These are phyloP conservation scores for Whitmania pigra DNA, from an alignment of 1,140 invertebrate species.

Conservation along the genomic window DNA sequence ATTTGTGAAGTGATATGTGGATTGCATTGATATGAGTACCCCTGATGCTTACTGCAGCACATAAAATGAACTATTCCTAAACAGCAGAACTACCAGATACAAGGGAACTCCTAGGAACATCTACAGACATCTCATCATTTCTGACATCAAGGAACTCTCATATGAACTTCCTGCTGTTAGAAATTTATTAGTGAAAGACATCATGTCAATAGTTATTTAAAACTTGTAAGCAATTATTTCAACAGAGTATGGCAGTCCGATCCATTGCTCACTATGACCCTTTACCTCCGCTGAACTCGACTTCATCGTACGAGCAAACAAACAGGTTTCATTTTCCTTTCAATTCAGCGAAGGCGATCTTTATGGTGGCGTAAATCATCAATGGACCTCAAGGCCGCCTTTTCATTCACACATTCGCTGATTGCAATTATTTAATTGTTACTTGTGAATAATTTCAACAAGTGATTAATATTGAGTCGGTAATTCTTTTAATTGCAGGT, in stretches of 20 bases:
- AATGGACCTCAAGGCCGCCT: too few relatives aligned
- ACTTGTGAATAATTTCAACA: too few relatives aligned
- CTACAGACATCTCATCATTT: slow-evolving; percentile 63
- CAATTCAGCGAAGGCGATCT: too few relatives aligned
- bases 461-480: too few relatives aligned
- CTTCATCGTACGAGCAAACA: slow-evolving; percentile 56
- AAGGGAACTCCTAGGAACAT: slow-evolving; percentile 59
- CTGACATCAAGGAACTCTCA: slow-evolving; percentile 61
- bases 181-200: slow-evolving; percentile 21
- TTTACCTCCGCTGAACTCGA: slow-evolving; percentile 60
- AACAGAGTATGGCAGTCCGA: slow-evolving; percentile 47
- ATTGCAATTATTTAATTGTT: too few relatives aligned
- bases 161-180: slow-evolving; percentile 46
- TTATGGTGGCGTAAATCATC: too few relatives aligned
- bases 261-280: slow-evolving; percentile 68
- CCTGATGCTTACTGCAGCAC: too few relatives aligned
- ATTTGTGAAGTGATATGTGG: too few relatives aligned
- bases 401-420: too few relatives aligned
- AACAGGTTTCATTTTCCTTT: slow-evolving; percentile 30
- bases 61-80: slow-evolving; percentile 12
- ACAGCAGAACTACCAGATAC: slow-evolving; percentile 49
- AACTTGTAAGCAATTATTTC: slow-evolving; percentile 21
- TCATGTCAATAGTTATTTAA: background rate
- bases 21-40: slow-evolving; percentile 22
- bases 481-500: too few relatives aligned